These are phyloP conservation scores for Spermophilus dauricus DNA, from an alignment of 2,113 vertebrate species.

Conservation along the genomic window DNA sequence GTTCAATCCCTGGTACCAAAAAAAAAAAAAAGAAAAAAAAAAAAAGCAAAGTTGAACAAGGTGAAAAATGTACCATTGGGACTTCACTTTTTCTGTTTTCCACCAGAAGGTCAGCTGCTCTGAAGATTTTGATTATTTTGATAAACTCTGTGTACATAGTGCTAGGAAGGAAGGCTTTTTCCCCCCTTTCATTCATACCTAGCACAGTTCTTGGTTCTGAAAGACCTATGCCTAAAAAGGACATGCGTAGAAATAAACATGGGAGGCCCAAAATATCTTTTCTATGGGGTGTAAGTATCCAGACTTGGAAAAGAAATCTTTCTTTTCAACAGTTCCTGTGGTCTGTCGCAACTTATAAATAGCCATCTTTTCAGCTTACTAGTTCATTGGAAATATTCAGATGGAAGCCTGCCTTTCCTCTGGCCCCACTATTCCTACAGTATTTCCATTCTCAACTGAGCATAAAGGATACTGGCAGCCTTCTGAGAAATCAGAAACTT, in stretches of 20 bases:
- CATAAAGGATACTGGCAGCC: neutral
- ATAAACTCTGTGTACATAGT: constrained; percentile 1
- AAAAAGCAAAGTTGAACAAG: neutral
- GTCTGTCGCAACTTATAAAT: constrained; percentile 48
- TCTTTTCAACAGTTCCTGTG: neutral
- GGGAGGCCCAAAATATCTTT: constrained; percentile 70
- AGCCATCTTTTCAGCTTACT: neutral
- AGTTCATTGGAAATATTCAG: constrained; percentile 31
- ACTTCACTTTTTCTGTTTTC: neutral
- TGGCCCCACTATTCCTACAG: neutral
- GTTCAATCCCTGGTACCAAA: too few species aligned
- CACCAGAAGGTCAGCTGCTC: constrained; percentile 22
- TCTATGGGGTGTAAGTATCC: constrained; percentile 43
- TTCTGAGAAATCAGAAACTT: constrained; percentile 52
- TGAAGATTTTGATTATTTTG: constrained; percentile 30
- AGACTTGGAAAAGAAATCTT: constrained; percentile 67
- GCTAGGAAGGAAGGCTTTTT: neutral
- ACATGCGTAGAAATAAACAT: constrained; percentile 63
- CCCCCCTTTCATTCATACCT: constrained; percentile 13
- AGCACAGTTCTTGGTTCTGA: constrained; percentile 62
- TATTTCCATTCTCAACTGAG: neutral
- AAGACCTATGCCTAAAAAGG: constrained; percentile 60
- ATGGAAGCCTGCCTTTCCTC: neutral
- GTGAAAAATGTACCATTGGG: neutral
- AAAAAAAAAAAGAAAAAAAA: neutral